Base-by-base conservation (phyloP, 2,797 vertebrate species). In the Chrysolophus pictus region DNA sequence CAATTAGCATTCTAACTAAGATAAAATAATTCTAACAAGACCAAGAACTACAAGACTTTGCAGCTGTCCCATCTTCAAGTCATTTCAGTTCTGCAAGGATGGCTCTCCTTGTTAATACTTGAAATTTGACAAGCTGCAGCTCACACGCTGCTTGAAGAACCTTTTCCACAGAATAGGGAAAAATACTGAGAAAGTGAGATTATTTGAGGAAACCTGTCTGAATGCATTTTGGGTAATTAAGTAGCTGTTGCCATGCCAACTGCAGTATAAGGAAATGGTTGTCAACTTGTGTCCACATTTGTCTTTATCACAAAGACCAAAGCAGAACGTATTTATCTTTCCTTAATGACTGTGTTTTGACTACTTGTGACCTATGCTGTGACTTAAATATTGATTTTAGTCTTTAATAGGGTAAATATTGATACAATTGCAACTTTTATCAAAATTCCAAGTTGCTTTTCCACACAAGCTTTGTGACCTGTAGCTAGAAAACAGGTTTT, bases 311-410 rank as follows among this genome's bases (percentile, higher is more conserved):
- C 10, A 68, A 31, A 68, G 46, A 55, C 39, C 41, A 68, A 83
- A 90, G 60, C 10, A 59, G 42, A 79, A 91, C 10, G 8, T 79
- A 82, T 68, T 92, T 89, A 58, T 87, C 35, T 80, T 84, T 77
- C 69, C 76, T 84, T 85, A 94, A 90, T 83, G 58, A 64, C 41
- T 60, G 4, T 71, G 28, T 83, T 91, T 64, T 96, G 85, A 77
- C 53, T 62, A 49, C 41, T 53, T 83, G 69, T 71, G 82, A 85
- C 72, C 31, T 68, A 9, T 80, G 37, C 22, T 87, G 62, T 56
- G 53, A 87, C 53, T 74, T 85, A 37, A 23, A 70, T 80, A 96
- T 80, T 80, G 78, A 93, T 95, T 74, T 88, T 64, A 68, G 26
- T 68, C 35, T 89, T 82, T 89, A 91, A 68, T n/a, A 65, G 42